Conservation (phyloP, 2,888 invertebrate species). For the Orchesellides sinensis region DNA sequence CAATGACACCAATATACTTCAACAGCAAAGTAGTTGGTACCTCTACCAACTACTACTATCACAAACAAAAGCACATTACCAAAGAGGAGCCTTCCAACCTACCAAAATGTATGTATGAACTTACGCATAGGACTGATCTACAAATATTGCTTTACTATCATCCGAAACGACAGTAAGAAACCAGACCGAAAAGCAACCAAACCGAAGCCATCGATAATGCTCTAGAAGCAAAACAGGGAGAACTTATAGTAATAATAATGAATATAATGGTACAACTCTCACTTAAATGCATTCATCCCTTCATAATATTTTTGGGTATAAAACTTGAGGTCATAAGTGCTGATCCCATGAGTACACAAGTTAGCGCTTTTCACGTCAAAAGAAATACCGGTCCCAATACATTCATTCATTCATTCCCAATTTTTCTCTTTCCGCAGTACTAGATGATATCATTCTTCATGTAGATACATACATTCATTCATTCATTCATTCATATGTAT, state of each 20-base stretch:
- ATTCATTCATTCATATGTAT: slow-evolving; percentile 4
- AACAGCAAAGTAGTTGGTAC: slow-evolving; percentile 6
- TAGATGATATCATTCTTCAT: background rate
- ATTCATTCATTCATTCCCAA: slow-evolving; percentile 61
- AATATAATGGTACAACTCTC: slow-evolving; percentile 52
- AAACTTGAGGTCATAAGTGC: slow-evolving; percentile 64
- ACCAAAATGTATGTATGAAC: slow-evolving; percentile 1
- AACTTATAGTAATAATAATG: slow-evolving; percentile 55
- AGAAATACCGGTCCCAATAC: slow-evolving; percentile 63
- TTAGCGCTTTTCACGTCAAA: slow-evolving; percentile 60
- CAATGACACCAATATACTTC: slow-evolving; percentile 64
- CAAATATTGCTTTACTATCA: background rate
- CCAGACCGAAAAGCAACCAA: background rate
- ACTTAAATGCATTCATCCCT: slow-evolving; percentile 56
- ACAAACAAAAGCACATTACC: background rate
- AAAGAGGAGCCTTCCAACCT: background rate
- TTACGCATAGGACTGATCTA: no score
- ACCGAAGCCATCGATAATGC: background rate
- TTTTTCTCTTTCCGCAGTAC: slow-evolving; percentile 28
- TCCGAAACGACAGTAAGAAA: background rate
- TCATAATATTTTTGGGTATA: slow-evolving; percentile 45
- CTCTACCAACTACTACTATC: slow-evolving; percentile 1
- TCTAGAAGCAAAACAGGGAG: background rate
- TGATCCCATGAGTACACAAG: slow-evolving; percentile 64
- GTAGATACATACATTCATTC: background rate